Base-by-base conservation (phyloP, 2,888 invertebrate species). In the Steinernema carpocapsae region DNA sequence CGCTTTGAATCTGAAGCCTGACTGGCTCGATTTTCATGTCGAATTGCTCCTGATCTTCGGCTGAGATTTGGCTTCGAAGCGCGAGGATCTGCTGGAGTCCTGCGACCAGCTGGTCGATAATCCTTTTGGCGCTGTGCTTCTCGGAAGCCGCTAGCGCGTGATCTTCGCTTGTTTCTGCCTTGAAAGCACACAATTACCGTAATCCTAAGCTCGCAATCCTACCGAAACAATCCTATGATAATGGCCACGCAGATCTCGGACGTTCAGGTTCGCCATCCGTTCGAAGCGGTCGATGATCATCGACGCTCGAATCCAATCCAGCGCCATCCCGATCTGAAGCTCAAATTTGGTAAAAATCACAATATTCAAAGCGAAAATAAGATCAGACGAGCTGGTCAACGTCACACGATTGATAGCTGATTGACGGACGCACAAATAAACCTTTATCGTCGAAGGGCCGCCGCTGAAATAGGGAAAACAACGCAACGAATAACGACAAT, bases 281-380 rank as follows among this genome's bases (percentile, higher is more conserved):
- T 74, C 77, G 59, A 79, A 79, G 19, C 79, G 74, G 42, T 79
- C 79, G 70, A 79, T 26, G 51, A 76, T 37, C 14, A 79, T 32
- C n/a, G 72, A 51, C 19, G 77, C 79, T 19, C 71, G 59, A 24
- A 32, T 71, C 79, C 79, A 79, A n/a, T 76, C 71, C 79, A 74
- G 51, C 97, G 91, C 96, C 97, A 43, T 43, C 83, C 93, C 92
- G 78, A 84, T 80, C 70, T 82, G 81, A 80, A 81, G 75, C 43
- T 12, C 43, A 43, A 43, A 43, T 7, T 43, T 12, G 14, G 14
- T 43, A 14, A 14, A 43, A 43, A 43, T 14, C 10, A 43, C 43
- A 14, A 74, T 46, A 2, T 26, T n/a, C n/a, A n/a, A n/a, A n/a
- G n/a, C n/a, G n/a, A n/a, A n/a, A n/a, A n/a, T n/a, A n/a, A n/a